phyloP scores from a whole-genome alignment of 2,888 invertebrate genomes.

The Acanthosoma haemorrhoidale region DNA sequence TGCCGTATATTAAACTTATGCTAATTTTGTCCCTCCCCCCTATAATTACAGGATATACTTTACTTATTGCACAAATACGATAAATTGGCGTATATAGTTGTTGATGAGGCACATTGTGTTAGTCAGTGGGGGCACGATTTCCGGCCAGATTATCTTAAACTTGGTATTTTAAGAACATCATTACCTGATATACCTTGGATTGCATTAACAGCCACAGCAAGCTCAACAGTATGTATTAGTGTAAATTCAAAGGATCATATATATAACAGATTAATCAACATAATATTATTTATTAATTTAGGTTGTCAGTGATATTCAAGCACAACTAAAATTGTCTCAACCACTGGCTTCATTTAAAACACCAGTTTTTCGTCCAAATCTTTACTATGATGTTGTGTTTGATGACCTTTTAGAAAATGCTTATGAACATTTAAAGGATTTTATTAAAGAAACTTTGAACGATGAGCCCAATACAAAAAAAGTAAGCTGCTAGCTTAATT shows the following conservation, averaged over 20 bases:
- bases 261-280: neutral
- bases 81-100: slow-evolving; percentile 81
- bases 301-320: slow-evolving; percentile 77
- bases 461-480: slow-evolving; percentile 50
- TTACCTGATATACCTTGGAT: slow-evolving; percentile 66
- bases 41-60: slow-evolving; percentile 52
- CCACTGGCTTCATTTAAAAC: slow-evolving; percentile 72
- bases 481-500: slow-evolving; percentile 45
- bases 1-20: neutral
- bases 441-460: slow-evolving; percentile 52
- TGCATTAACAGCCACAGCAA: slow-evolving; percentile 94
- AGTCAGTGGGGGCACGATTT: slow-evolving; percentile 99
- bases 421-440: slow-evolving; percentile 70
- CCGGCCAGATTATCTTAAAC: slow-evolving; percentile 85
- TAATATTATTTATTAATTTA: slow-evolving; percentile 44
- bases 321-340: slow-evolving; percentile 62
- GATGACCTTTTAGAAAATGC: slow-evolving; percentile 79
- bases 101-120: slow-evolving; percentile 97
- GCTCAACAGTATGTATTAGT: slow-evolving; percentile 51
- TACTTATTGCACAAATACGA: slow-evolving; percentile 65
- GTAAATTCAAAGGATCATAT: neutral
- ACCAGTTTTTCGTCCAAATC: slow-evolving; percentile 85
- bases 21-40: neutral
- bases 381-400: slow-evolving; percentile 90
- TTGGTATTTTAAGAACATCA: slow-evolving; percentile 60